phyloP scores from a whole-genome alignment of 1,140 invertebrate genomes.

The Asobara japonica region DNA sequence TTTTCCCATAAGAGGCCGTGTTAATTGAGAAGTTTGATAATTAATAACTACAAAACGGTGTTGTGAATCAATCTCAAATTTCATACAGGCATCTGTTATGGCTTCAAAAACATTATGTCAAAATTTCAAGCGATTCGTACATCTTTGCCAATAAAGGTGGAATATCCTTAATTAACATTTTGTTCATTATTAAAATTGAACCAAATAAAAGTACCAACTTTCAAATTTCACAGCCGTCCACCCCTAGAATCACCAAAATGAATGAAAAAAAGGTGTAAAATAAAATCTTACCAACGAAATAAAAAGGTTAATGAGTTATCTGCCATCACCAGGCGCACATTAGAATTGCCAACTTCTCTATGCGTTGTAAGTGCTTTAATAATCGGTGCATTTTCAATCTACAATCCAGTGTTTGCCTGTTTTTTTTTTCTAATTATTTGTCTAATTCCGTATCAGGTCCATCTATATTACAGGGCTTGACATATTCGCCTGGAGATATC shows the following conservation, averaged over 20 bases:
- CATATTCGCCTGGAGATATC: neutral
- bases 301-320: conserved; percentile 63
- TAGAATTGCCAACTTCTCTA: conserved; percentile 23
- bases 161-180: too few species aligned
- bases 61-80: too few species aligned
- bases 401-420: neutral
- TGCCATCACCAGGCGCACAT: conserved; percentile 52
- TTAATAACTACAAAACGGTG: too few species aligned
- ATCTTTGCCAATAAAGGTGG: too few species aligned
- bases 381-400: conserved; percentile 1
- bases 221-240: too few species aligned
- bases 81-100: too few species aligned
- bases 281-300: conserved; percentile 62
- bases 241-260: conserved; percentile 1
- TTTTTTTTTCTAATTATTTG: neutral
- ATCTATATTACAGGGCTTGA: neutral
- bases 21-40: too few species aligned
- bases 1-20: too few species aligned
- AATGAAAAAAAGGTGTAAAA: conserved; percentile 39
- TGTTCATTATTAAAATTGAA: too few species aligned
- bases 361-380: conserved; percentile 5
- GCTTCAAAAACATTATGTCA: too few species aligned
- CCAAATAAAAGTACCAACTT: too few species aligned
- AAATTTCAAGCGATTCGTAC: too few species aligned
- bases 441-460: conserved; percentile 5